Conservation (phyloP, 2,888 invertebrate species). For the Spilosoma lubricipeda region DNA sequence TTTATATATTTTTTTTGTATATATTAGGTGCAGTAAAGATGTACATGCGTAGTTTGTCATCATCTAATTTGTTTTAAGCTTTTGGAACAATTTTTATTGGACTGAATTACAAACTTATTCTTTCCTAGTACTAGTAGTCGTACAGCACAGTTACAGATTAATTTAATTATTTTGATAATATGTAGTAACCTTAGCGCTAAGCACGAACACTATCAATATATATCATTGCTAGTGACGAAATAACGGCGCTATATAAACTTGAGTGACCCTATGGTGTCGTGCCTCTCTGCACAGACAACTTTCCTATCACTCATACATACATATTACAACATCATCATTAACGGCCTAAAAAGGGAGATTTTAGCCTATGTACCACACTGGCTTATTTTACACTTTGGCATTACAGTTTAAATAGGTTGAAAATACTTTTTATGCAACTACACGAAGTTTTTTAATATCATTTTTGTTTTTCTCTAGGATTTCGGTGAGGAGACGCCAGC, state of each 20-base stretch:
- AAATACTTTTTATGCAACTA: too few species aligned
- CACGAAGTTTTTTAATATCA: background rate
- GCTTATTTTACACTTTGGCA: too few species aligned
- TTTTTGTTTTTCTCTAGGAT: constrained; percentile 88
- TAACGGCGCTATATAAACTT: constrained; percentile 66
- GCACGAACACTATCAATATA: constrained; percentile 71
- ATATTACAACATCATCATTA: background rate
- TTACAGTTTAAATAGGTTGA: background rate
- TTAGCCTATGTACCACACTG: too few species aligned
- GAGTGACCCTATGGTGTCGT: constrained; percentile 80
- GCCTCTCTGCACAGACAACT: constrained; percentile 67
- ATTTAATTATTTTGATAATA: background rate
- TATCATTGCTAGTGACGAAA: constrained; percentile 62
- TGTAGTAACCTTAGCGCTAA: constrained; percentile 65
- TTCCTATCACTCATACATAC: constrained; percentile 74
- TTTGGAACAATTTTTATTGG: too few species aligned
- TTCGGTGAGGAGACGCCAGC: constrained; percentile 99
- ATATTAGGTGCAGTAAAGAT: too few species aligned
- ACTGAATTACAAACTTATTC: too few species aligned
- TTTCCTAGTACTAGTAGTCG: too few species aligned
- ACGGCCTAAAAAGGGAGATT: too few species aligned
- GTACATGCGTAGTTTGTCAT: too few species aligned
- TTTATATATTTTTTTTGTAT: too few species aligned
- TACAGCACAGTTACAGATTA: too few species aligned
- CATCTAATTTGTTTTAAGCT: too few species aligned